A percentile compares a stretch with the other conserved stretches of the same genome.
phyloP scores from a whole-genome alignment of 2,113 vertebrate species.

The Oryzias celebensis region DNA sequence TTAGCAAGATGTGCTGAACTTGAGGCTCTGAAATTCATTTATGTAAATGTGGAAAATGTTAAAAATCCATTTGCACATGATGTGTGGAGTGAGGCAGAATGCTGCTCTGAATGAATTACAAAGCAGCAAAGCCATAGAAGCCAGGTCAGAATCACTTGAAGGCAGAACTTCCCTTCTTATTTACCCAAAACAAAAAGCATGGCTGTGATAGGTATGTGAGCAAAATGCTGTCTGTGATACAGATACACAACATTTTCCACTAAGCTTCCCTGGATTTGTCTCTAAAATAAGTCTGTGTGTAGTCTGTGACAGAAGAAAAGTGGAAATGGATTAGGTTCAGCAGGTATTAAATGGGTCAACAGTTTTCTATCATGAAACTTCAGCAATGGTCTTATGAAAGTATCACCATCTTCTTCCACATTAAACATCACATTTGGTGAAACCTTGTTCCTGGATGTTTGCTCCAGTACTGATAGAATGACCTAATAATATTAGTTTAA shows the following conservation, averaged over 20 bases:
- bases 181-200: constrained; percentile 31
- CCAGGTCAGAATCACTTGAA: constrained; percentile 44
- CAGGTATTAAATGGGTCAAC: background rate
- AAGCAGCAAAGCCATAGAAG: constrained; percentile 43
- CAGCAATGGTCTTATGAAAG: no score
- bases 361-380: no score
- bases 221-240: constrained; percentile 37
- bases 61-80: constrained; percentile 67
- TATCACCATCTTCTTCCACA: no score
- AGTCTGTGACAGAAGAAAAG: constrained; percentile 2
- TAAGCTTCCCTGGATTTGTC: constrained; percentile 15
- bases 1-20: constrained; percentile 62
- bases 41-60: constrained; percentile 76
- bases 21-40: constrained; percentile 65
- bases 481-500: no score
- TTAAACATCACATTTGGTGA: no score
- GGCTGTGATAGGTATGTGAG: constrained; percentile 13
- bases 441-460: no score
- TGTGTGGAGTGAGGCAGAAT: constrained; percentile 62
- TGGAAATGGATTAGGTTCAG: background rate
- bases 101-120: constrained; percentile 60
- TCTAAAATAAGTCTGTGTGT: background rate
- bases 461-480: no score
- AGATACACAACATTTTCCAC: constrained; percentile 7
- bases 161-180: constrained; percentile 44